These are phyloP conservation scores for Drosophila novamexicana DNA, from an alignment of 1,140 invertebrate genomes.

Conservation along the genomic window DNA sequence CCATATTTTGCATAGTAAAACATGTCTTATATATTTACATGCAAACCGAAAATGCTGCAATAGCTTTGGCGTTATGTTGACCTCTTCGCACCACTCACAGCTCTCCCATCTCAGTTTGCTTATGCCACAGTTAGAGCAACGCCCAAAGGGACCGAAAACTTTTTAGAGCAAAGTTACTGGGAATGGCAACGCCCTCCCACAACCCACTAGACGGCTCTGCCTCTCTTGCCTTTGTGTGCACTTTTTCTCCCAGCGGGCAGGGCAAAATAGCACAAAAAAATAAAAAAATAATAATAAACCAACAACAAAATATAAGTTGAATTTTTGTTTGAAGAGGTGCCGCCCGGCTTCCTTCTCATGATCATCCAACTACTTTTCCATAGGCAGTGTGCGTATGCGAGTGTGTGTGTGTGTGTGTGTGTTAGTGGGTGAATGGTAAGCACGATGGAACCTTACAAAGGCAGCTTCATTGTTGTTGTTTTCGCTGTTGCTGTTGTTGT, in stretches of 20 bases:
- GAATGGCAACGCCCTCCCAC: not conserved
- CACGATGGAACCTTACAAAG: constrained; percentile 40
- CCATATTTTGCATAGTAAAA: constrained; percentile 74
- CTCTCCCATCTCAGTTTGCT: constrained; percentile 16
- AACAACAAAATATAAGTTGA: constrained; percentile 51
- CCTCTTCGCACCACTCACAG: not conserved
- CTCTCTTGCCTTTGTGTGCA: not conserved
- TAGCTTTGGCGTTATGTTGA: constrained; percentile 8
- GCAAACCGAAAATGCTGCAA: constrained; percentile 33
- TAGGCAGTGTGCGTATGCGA: constrained; percentile 12
- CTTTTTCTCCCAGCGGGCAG: constrained; percentile 7
- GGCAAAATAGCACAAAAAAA: constrained; percentile 31
- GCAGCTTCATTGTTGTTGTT: constrained; percentile 20
- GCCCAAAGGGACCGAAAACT: constrained; percentile 48
- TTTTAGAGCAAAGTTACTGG: constrained; percentile 59
- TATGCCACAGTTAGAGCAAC: constrained; percentile 35
- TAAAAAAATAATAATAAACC: constrained; percentile 27
- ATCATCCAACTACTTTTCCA: constrained; percentile 33
- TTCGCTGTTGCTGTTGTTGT: constrained; percentile 19
- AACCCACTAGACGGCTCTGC: not conserved
- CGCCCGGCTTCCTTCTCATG: not conserved
- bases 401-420: constrained; percentile 12
- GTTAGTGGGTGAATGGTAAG: constrained; percentile 44
- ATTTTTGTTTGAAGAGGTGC: constrained; percentile 72
- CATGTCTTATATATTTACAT: constrained; percentile 62